These are phyloP conservation scores for Mirza zaza DNA, from an alignment of 2,113 vertebrate species.

Conservation along the genomic window DNA sequence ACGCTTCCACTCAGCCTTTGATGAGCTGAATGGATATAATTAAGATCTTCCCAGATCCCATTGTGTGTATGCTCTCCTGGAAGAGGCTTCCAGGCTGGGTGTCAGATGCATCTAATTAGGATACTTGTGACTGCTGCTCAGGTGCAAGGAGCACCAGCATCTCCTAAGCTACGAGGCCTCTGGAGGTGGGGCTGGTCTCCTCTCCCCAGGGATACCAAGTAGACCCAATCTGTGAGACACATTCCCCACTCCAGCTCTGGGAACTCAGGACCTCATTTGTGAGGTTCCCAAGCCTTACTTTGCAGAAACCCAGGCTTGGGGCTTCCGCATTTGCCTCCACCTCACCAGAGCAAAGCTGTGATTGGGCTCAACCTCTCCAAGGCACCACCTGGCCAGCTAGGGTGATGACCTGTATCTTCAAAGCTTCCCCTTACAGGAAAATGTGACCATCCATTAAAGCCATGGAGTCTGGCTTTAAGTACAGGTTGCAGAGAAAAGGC, in stretches of 20 bases:
- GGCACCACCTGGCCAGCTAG: not conserved
- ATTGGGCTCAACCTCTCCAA: not conserved
- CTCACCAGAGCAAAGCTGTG: not conserved
- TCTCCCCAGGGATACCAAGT: not conserved
- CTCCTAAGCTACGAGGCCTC: not conserved
- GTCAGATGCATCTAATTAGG: not conserved
- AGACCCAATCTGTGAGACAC: not conserved
- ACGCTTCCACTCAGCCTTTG: not conserved
- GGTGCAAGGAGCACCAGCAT: not conserved
- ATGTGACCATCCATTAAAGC: not conserved
- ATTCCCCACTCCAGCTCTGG: not conserved
- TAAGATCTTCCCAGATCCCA: not conserved
- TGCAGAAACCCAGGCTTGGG: not conserved
- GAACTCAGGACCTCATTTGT: not conserved
- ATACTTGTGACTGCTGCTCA: not conserved
- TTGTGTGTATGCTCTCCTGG: not conserved
- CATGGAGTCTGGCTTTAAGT: not conserved
- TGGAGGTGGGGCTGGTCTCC: not conserved
- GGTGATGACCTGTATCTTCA: not conserved
- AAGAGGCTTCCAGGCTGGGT: not conserved
- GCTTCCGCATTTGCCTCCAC: not conserved
- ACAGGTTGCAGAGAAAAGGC: not conserved
- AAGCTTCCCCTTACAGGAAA: not conserved
- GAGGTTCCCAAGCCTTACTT: not conserved
- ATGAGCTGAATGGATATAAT: not conserved